Conservation (phyloP, 2,888 invertebrate species). For the Athalia rosae region DNA sequence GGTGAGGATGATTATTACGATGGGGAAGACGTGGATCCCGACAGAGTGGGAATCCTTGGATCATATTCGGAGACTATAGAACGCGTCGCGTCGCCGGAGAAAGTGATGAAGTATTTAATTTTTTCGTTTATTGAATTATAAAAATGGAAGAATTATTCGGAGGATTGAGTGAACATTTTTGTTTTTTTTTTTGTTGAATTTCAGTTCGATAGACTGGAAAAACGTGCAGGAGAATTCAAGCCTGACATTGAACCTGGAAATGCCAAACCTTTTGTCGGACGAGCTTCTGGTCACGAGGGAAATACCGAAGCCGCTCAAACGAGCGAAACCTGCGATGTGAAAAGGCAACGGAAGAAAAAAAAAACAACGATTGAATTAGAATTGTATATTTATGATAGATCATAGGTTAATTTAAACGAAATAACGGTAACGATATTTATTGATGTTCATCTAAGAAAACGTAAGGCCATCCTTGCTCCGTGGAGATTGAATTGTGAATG, state of each 20-base stretch:
- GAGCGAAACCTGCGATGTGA: constrained; percentile 42
- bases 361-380: too few species aligned
- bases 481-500: too few species aligned
- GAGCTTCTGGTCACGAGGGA: constrained; percentile 51
- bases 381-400: too few species aligned
- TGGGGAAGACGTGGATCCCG: constrained; percentile 16
- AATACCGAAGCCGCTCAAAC: constrained; percentile 60
- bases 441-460: too few species aligned
- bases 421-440: too few species aligned
- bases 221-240: constrained; percentile 22
- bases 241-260: constrained; percentile 48
- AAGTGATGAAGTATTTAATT: neutral
- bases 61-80: constrained; percentile 29
- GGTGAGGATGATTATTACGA: constrained; percentile 7
- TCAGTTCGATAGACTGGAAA: constrained; percentile 33
- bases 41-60: constrained; percentile 28
- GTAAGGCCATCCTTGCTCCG: too few species aligned
- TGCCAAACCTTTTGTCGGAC: constrained; percentile 53
- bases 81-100: neutral
- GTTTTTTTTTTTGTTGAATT: neutral
- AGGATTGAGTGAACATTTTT: constrained; percentile 45
- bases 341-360: too few species aligned
- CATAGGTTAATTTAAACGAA: too few species aligned
- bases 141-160: neutral
- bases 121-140: neutral